A percentile compares a stretch with the other conserved stretches of the same genome.
Conservation (phyloP, 2,113 vertebrate genomes). For the Calyptomena viridis region DNA sequence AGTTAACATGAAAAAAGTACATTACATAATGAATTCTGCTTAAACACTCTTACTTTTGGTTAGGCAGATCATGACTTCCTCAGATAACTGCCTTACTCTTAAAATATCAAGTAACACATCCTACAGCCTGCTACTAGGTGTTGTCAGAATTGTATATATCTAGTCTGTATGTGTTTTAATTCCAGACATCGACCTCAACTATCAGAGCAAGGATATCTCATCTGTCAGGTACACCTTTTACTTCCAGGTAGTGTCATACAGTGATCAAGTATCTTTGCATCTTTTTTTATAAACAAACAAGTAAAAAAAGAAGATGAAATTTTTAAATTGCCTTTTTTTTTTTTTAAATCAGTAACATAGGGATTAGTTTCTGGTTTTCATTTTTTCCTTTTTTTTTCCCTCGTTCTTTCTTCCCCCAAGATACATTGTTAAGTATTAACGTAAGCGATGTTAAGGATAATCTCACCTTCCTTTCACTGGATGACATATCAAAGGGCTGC, state of each 20-base stretch:
- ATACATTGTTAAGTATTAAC: not conserved
- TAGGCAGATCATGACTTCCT: not conserved
- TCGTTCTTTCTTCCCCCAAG: rapidly evolving
- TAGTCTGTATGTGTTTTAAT: not conserved
- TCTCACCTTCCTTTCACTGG: not conserved
- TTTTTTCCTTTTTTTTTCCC: not conserved
- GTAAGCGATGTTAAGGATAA: not conserved
- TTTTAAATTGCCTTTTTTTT: not conserved
- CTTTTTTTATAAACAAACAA: not conserved
- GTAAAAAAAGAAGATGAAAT: not conserved
- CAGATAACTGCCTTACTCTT: not conserved
- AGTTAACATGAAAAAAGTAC: not conserved
- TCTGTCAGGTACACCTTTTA: not conserved
- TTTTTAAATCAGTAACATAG: not conserved
- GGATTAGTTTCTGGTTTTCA: not conserved
- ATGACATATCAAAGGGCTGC: not conserved
- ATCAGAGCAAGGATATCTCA: not conserved
- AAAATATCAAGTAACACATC: not conserved
- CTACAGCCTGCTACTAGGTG: not conserved
- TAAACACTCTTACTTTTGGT: not conserved
- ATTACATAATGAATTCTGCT: not conserved
- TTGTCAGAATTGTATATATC: not conserved
- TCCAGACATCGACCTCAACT: not conserved
- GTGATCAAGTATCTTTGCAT: not conserved
- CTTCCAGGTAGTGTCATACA: not conserved